Percentiles rank a stretch among this genome's conserved stretches.
These are phyloP conservation scores for Stratiomys singularior DNA, from an alignment of 2,888 invertebrate genomes.

Conservation along the genomic window DNA sequence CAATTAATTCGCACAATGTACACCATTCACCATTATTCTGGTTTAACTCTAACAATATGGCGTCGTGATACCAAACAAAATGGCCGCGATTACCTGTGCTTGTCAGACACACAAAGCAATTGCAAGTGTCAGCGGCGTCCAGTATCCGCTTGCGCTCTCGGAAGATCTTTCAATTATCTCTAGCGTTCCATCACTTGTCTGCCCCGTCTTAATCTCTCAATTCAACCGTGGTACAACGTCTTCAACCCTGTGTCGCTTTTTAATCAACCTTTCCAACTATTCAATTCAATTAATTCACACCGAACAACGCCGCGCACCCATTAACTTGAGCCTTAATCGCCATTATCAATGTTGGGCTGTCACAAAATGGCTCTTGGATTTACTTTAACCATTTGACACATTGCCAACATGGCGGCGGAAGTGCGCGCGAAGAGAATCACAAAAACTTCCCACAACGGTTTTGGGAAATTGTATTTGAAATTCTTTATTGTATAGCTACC, in stretches of 20 bases:
- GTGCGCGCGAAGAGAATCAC: slow-evolving; percentile 30
- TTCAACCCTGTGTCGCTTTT: too few species aligned
- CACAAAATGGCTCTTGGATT: slow-evolving; percentile 12
- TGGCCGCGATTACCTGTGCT: slow-evolving; percentile 7
- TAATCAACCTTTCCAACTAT: neutral
- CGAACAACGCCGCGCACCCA: neutral
- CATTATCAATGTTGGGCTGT: neutral
- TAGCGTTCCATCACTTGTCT: neutral
- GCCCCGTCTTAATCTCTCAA: too few species aligned
- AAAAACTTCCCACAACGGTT: slow-evolving; percentile 26
- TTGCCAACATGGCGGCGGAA: slow-evolving; percentile 37
- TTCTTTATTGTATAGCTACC: neutral
- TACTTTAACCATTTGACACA: neutral
- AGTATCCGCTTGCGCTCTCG: neutral
- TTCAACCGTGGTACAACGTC: too few species aligned
- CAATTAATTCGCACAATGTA: neutral
- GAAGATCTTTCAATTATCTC: neutral
- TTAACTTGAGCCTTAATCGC: neutral
- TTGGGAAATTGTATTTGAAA: slow-evolving; percentile 25
- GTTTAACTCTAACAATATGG: neutral
- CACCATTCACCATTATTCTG: neutral
- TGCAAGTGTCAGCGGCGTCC: neutral
- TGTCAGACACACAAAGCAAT: slow-evolving; percentile 1
- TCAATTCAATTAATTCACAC: neutral
- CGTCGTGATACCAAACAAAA: neutral